Evolutionary conservation across 2,888 invertebrate species (phyloP), one percentile per base, ranked within the genome.

Genomic region (Agrotis segetum): DNA sequence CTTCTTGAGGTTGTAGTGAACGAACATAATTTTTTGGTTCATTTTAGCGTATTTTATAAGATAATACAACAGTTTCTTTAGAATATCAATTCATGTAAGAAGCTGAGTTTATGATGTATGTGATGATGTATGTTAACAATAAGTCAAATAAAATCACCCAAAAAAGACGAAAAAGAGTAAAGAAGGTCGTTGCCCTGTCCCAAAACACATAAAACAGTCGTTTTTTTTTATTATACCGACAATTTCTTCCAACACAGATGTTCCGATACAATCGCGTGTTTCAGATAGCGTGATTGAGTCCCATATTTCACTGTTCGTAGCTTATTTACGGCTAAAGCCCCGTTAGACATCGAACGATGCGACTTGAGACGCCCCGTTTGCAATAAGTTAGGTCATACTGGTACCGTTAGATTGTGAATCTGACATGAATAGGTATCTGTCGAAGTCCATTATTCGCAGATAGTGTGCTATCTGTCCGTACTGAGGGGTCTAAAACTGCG

Each of bases 221-320:
- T 21, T 46, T 14, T 6, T 11, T 53, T 75, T 24, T 40, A 46
- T 53, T 14, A 7, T 24, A 17, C 1, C n/a, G 13, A 68, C 34
- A 29, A 29, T 29, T 9, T 29, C 19, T 19, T 34, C 19, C 49
- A 44, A 55, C 17, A 55, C 29, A 56, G 50, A 63, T 52, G 44
- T 81, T 40, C 17, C 34, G 11, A 66, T 49, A 63, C 11, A 21
- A 5, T 72, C 61, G 78, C 78, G 62, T 81, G 79, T 17, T 53
- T 61, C n/a, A 44, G 13, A 24, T 79, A 21, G 67, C 79, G 73
- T 79, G 83, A 58, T 62, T 40, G 34, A 17, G 4, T 5, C 11
- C n/a, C 34, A 40, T 82, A 62, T 6, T 52, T 79, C 59, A 66
- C 44, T 17, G 40, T 49, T 52, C 13, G 55, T 55, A 34, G 47